Percentiles rank a stretch among this genome's conserved stretches.
Conservation (phyloP, 2,888 invertebrate species). For the Hydrotaea diabolus region DNA sequence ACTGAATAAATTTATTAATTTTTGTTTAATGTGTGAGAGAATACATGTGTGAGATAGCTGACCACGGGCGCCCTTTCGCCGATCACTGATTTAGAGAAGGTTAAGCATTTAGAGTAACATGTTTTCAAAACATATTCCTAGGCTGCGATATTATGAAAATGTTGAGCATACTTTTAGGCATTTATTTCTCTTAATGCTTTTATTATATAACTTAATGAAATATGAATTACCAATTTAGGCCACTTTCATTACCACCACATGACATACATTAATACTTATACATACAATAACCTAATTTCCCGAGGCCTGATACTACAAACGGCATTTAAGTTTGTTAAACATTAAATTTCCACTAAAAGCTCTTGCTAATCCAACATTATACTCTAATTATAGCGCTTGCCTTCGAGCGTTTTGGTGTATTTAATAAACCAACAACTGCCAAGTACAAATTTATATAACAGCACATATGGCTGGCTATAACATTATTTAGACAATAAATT, state of each 20-base stretch:
- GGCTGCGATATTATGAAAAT: background rate
- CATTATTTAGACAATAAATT: slow-evolving; percentile 67
- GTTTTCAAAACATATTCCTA: background rate
- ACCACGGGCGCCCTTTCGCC: no score
- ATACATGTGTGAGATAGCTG: no score
- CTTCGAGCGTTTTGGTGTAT: background rate
- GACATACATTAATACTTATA: no score
- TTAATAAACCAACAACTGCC: slow-evolving; percentile 15
- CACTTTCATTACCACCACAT: no score
- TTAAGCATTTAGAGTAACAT: no score
- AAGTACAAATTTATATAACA: background rate
- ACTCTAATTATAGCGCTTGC: background rate
- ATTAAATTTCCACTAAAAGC: background rate
- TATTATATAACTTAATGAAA: no score
- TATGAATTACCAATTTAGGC: no score
- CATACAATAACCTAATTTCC: background rate
- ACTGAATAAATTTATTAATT: no score
- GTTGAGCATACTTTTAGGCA: background rate
- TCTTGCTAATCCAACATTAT: background rate
- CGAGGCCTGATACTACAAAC: background rate
- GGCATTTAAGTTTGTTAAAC: background rate
- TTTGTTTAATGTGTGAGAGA: no score
- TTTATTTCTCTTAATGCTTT: background rate
- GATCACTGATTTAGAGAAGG: no score
- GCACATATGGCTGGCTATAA: slow-evolving; percentile 38